phyloP scores from a whole-genome alignment of 2,888 invertebrate species.

The Drosophila anceps region DNA sequence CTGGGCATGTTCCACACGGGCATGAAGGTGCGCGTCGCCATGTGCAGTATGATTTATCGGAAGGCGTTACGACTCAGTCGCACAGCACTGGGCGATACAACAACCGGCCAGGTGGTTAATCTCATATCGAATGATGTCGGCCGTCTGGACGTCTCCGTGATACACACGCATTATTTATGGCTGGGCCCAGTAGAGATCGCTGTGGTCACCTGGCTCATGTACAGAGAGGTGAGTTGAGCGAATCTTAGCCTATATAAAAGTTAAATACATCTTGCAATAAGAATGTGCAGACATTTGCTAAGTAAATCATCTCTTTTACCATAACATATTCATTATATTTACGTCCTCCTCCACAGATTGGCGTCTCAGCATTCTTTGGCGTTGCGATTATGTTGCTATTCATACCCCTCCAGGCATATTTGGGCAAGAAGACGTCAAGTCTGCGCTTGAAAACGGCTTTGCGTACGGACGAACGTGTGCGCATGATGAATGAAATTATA shows the following conservation, averaged over 20 bases:
- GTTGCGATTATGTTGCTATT: conserved; percentile 88
- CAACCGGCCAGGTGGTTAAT: conserved; percentile 92
- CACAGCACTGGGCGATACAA: conserved; percentile 91
- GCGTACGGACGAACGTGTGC: conserved; percentile 94
- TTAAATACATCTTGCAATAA: background rate
- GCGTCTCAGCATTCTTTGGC: conserved; percentile 87
- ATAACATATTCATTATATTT: background rate
- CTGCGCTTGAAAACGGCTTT: conserved; percentile 92
- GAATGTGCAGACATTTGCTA: too few species aligned
- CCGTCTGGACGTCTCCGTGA: conserved; percentile 87
- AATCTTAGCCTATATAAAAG: background rate
- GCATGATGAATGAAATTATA: conserved; percentile 96
- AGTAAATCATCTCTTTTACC: too few species aligned
- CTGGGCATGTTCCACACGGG: conserved; percentile 87
- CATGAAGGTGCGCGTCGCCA: conserved; percentile 88
- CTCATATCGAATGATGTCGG: conserved; percentile 98
- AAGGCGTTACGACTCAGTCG: conserved; percentile 89
- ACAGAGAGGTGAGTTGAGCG: conserved; percentile 87
- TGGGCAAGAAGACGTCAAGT: conserved; percentile 92
- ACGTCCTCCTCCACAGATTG: conserved; percentile 84
- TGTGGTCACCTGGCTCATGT: conserved; percentile 92
- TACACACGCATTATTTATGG: conserved; percentile 96
- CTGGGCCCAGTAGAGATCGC: conserved; percentile 94
- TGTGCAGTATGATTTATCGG: conserved; percentile 90
- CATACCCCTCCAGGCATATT: conserved; percentile 91